phyloP scores from a whole-genome alignment of 2,797 vertebrate genomes.

The Rhinoraja longicauda region DNA sequence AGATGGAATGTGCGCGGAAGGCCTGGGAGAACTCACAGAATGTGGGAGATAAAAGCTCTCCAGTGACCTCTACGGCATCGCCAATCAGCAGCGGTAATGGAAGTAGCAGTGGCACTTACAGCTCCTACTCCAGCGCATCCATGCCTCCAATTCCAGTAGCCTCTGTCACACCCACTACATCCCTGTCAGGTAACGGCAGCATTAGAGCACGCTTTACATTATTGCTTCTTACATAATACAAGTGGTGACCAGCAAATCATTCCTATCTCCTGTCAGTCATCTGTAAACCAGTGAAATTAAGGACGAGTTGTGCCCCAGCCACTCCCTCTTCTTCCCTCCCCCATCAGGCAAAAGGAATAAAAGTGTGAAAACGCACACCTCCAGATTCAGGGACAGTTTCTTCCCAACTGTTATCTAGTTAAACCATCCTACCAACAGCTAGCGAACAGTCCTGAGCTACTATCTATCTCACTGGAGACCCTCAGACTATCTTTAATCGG shows the following conservation, averaged over 20 bases:
- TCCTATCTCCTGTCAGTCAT: neutral
- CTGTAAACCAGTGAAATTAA: neutral
- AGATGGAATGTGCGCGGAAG: conserved; percentile 99
- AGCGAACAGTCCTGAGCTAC: too few species aligned
- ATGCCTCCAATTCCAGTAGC: conserved; percentile 94
- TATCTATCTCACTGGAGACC: too few species aligned
- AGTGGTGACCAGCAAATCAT: neutral
- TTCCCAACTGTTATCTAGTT: neutral
- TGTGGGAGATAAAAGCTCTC: conserved; percentile 82
- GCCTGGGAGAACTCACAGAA: conserved; percentile 98
- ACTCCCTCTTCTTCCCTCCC: too few species aligned
- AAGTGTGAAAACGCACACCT: too few species aligned
- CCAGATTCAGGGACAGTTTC: too few species aligned
- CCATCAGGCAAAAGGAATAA: too few species aligned
- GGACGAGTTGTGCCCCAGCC: too few species aligned
- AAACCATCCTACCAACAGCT: too few species aligned
- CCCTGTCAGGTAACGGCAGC: conserved; percentile 73
- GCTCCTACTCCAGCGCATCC: conserved; percentile 86
- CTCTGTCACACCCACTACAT: conserved; percentile 92
- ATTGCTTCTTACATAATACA: neutral
- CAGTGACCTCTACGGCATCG: conserved; percentile 81
- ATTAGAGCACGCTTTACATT: neutral
- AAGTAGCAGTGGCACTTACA: conserved; percentile 72
- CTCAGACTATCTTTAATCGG: too few species aligned
- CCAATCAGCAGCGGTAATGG: conserved; percentile 66